phyloP scores from a whole-genome alignment of 2,113 vertebrate species.

The Oreamnos americanus region DNA sequence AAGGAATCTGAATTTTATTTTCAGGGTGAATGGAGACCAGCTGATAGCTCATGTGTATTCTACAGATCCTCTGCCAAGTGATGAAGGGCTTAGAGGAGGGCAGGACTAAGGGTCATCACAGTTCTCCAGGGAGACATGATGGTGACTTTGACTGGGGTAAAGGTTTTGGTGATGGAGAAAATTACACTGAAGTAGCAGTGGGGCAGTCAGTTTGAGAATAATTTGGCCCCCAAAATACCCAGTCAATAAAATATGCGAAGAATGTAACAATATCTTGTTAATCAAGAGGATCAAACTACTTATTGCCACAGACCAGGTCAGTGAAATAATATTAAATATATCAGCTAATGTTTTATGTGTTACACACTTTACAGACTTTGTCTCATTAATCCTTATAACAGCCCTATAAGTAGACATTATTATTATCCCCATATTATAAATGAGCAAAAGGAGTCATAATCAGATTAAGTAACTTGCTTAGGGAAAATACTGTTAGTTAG shows the following conservation, averaged over 20 bases:
- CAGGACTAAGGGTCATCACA: not conserved
- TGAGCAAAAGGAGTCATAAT: constrained; percentile 53
- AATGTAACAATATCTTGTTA: constrained; percentile 13
- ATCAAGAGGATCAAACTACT: constrained; percentile 13
- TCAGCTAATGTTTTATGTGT: not conserved
- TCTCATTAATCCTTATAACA: constrained; percentile 41
- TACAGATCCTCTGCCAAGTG: not conserved
- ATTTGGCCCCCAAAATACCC: not conserved
- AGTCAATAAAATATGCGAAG: not conserved
- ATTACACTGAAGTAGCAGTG: not conserved
- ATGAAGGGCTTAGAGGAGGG: not conserved
- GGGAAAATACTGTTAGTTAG: constrained; percentile 12
- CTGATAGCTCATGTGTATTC: not conserved
- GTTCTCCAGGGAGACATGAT: not conserved
- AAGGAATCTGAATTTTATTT: not conserved
- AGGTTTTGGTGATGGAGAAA: not conserved
- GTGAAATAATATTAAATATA: constrained; percentile 4
- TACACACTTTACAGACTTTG: constrained; percentile 34
- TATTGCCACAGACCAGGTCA: constrained; percentile 17
- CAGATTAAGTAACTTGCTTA: constrained; percentile 44
- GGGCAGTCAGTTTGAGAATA: not conserved
- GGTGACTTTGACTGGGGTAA: not conserved
- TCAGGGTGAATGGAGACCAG: not conserved
- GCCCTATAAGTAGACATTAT: not conserved
- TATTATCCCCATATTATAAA: constrained; percentile 56